Base-by-base conservation (phyloP, 2,797 vertebrate genomes). In the Chaunax sp. region DNA sequence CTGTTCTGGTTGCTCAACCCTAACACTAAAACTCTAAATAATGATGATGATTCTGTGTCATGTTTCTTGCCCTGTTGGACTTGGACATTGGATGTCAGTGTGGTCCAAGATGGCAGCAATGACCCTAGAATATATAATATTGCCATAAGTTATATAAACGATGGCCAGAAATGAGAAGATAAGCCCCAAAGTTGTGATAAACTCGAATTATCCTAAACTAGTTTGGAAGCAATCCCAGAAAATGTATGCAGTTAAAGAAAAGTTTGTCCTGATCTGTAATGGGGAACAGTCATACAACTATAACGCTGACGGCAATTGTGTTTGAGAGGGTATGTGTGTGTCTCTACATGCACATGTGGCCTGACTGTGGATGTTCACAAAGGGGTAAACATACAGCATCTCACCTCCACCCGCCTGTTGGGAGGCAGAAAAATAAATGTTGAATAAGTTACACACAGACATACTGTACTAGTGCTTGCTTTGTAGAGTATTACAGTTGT, bases 401-500 rank as follows among this genome's bases (percentile, higher is more conserved):
- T 88, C 78, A 80, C 85, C 77, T 83, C 80, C 55, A 71, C 23
- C 61, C 4, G 68, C 64, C 86, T 83, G 85, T 74, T 80, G 75
- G 76, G 74, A 83, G 47, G 40, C 28, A 25, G 72, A 75, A 85
- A 77, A 88, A 91, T 91, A 88, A 90, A 86, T 83, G 69, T 91
- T 89, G 75, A 80, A 86, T 88, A 87, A 87, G 88, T 88, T 80
- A 90, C 85, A 83, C 56, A 0, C 55, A 43, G 71, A 72, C 77
- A 73, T 45, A 54, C 37, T 83, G 83, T 75, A 77, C 72, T 79
- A 40, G 47, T 33, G 78, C 72, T 83, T 82, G 82, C 80, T 87
- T 81, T 77, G 64, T 82, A 63, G 66, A 73, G 80, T 83, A 85
- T 81, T 83, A 79, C 82, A 83, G 81, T 86, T 90, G 91, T 91